Evolutionary conservation across 64 coral and sea anemone genomes (phyloP).

Genomic region (Stichodactyla helianthus): DNA sequence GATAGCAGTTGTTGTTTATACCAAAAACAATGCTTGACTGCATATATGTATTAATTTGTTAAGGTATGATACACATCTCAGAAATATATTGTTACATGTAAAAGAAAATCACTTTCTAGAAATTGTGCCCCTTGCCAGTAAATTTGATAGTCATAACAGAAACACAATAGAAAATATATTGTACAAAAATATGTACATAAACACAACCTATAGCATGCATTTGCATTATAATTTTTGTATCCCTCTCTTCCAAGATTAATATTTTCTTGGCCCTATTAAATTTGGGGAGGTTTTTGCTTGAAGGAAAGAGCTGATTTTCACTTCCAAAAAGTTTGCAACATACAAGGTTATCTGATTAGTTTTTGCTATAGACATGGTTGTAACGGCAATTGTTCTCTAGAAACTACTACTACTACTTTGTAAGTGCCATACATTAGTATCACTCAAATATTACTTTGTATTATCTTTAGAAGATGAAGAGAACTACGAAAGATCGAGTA

Average conservation of each 20-base stretch:
- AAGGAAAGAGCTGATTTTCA: too few species aligned
- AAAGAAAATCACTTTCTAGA: neutral
- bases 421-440: neutral
- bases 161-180: neutral
- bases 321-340: too few species aligned
- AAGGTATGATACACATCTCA: neutral
- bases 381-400: neutral
- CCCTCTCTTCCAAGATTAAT: neutral
- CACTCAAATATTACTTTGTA: neutral
- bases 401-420: too few species aligned
- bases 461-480: slow-evolving; percentile 16
- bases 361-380: neutral
- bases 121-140: neutral
- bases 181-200: slow-evolving; percentile 2
- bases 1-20: neutral
- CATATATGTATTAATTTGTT: neutral
- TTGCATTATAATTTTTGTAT: neutral
- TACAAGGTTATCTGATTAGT: too few species aligned
- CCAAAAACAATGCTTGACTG: neutral
- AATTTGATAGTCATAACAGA: neutral
- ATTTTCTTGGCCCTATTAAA: too few species aligned
- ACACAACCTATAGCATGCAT: neutral
- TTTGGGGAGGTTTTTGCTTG: too few species aligned
- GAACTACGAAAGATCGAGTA: neutral
- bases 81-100: neutral